These are phyloP conservation scores for Sorex maritimensis DNA, from an alignment of 2,797 vertebrate species.

Conservation along the genomic window DNA sequence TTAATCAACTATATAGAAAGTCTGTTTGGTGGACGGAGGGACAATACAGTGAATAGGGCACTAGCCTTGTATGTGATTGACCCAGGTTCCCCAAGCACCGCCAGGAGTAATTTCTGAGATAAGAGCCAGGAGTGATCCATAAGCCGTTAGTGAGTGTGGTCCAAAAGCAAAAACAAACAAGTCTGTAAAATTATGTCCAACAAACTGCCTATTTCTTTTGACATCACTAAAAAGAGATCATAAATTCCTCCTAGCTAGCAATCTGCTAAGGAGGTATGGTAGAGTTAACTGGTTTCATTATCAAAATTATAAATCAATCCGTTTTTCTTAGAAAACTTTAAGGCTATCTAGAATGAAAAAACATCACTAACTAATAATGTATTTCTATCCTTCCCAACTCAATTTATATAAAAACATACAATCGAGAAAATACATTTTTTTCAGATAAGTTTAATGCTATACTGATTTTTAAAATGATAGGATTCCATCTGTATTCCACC, in stretches of 20 bases:
- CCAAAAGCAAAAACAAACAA: too few species aligned
- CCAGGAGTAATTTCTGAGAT: too few species aligned
- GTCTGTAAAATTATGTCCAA: conserved; percentile 15
- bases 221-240: conserved; percentile 56
- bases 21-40: too few species aligned
- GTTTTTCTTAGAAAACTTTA: not conserved
- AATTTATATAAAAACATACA: conserved; percentile 35
- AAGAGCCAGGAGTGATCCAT: too few species aligned
- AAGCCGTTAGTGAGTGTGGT: too few species aligned
- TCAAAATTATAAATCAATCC: conserved; percentile 27
- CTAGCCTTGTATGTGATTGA: too few species aligned
- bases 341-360: conserved; percentile 60
- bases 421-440: conserved; percentile 40
- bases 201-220: conserved; percentile 35
- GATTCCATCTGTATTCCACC: not conserved
- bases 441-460: conserved; percentile 16
- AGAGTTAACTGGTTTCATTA: conserved; percentile 39
- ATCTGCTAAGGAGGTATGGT: conserved; percentile 9
- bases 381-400: conserved; percentile 59
- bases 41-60: too few species aligned
- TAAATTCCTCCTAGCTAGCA: conserved; percentile 22
- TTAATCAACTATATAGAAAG: conserved; percentile 37
- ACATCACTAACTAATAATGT: conserved; percentile 16
- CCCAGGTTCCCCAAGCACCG: too few species aligned
- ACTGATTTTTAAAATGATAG: conserved; percentile 62